Conservation (phyloP, 2,113 vertebrate species). For the Catagonus wagneri region DNA sequence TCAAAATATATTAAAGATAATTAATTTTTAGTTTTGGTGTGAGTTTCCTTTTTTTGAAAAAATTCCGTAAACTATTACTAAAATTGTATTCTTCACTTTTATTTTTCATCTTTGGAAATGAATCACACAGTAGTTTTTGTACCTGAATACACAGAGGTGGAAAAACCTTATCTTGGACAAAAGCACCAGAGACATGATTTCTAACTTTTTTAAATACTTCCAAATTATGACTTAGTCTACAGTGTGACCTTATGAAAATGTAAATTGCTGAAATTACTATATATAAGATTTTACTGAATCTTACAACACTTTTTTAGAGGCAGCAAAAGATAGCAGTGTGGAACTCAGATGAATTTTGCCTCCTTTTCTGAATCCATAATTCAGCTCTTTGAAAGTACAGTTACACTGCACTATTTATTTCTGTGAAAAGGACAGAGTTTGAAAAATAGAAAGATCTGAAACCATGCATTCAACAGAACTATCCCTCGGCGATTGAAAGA, state of each 20-base stretch:
- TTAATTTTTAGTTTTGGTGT: background rate
- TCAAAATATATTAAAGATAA: background rate
- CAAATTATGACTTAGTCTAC: background rate
- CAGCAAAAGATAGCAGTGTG: background rate
- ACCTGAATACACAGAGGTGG: background rate
- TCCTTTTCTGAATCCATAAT: background rate
- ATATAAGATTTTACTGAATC: background rate
- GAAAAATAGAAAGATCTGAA: background rate
- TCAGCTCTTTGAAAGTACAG: background rate
- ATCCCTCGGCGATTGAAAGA: background rate
- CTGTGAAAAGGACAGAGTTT: background rate
- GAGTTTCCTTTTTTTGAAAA: background rate
- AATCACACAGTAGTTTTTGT: background rate
- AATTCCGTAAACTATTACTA: background rate
- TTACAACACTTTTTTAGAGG: background rate
- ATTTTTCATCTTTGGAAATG: constrained; percentile 32
- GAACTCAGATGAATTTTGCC: background rate
- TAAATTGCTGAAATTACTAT: constrained; percentile 15
- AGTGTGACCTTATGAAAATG: background rate
- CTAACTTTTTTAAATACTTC: background rate
- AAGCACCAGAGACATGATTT: background rate
- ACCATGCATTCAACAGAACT: background rate
- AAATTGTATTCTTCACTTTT: constrained; percentile 9
- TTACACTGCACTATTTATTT: background rate
- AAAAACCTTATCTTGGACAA: background rate